Conservation (phyloP, 64 coral and sea anemone species). For the Montipora efflorescens region DNA sequence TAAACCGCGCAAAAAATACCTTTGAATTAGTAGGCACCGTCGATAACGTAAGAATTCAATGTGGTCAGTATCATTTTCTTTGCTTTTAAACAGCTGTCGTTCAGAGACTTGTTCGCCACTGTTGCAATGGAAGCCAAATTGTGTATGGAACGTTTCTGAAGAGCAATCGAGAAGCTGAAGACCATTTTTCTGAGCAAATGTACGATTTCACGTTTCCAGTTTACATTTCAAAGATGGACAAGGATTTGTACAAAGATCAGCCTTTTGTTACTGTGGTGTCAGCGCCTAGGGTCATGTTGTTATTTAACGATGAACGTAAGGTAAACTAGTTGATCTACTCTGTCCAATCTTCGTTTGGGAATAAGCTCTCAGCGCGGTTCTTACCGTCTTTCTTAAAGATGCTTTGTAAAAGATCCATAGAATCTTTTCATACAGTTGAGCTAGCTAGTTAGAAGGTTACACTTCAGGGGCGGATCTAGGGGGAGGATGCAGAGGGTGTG, state of each 20-base stretch:
- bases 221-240: conserved; percentile 60
- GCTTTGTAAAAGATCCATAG: no score
- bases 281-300: conserved; percentile 59
- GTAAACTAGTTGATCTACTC: neutral
- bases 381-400: no score
- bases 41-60: no score
- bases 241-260: conserved; percentile 45
- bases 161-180: conserved; percentile 67
- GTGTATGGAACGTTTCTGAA: conserved; percentile 57
- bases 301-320: conserved; percentile 45
- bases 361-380: no score
- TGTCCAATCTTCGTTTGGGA: no score
- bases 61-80: neutral
- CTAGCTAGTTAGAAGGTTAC: no score
- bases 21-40: no score
- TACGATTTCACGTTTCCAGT: conserved; percentile 94
- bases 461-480: no score
- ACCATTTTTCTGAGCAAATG: conserved; percentile 69
- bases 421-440: no score
- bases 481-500: no score
- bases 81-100: conserved; percentile 52
- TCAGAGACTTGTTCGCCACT: conserved; percentile 60
- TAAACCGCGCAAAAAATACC: no score
- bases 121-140: conserved; percentile 75
- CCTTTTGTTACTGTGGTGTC: conserved; percentile 61